Evolutionary conservation across 2,113 vertebrate genomes (phyloP).

Genomic region (Raja brachyura): DNA sequence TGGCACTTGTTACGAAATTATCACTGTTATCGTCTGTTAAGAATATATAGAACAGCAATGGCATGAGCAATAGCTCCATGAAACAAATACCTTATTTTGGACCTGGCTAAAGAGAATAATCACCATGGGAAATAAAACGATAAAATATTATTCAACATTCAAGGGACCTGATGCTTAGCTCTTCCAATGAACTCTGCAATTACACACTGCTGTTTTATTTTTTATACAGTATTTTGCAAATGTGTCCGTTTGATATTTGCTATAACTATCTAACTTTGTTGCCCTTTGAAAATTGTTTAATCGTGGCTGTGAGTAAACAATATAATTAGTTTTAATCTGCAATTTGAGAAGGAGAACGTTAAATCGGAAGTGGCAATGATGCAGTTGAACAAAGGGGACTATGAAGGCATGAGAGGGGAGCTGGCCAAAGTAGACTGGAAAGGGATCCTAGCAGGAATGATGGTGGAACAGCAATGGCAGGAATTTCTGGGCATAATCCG

Average conservation of each 20-base stretch:
- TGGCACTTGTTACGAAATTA: neutral
- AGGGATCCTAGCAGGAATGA: no score
- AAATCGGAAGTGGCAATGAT: no score
- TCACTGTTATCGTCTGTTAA: neutral
- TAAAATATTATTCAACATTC: neutral
- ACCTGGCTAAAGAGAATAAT: neutral
- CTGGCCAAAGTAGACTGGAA: no score
- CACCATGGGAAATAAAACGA: neutral
- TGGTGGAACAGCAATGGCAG: no score
- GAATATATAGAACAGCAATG: neutral
- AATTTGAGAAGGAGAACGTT: no score
- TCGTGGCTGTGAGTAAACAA: no score
- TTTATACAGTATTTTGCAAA: neutral
- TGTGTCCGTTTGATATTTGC: neutral
- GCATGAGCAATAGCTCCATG: neutral
- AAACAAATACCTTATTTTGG: neutral
- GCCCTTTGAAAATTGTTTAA: neutral
- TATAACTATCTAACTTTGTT: neutral
- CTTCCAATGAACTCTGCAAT: neutral
- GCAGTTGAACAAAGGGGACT: no score
- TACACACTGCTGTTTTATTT: neutral
- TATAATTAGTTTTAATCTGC: no score
- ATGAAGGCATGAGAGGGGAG: no score
- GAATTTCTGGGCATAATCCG: no score
- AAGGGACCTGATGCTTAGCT: neutral